Evolutionary conservation across 2,888 invertebrate species (phyloP).

Genomic region (Nomada ruficornis): DNA sequence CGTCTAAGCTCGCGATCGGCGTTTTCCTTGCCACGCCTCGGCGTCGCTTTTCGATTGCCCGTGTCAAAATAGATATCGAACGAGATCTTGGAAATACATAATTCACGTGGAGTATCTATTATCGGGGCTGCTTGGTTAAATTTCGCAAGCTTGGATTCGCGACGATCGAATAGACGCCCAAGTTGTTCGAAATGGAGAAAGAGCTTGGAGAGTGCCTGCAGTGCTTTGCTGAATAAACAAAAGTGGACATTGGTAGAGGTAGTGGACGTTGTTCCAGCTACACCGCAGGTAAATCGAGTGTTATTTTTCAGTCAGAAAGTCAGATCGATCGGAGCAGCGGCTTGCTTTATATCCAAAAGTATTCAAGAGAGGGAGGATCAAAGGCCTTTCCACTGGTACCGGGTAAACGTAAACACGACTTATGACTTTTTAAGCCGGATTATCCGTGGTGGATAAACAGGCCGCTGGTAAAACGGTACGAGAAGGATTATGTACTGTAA

Average conservation of each 20-base stretch:
- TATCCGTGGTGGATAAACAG: slow-evolving; percentile 72
- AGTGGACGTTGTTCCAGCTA: no score
- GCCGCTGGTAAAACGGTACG: neutral
- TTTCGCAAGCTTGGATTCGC: neutral
- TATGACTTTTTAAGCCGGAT: slow-evolving; percentile 77
- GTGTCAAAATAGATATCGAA: slow-evolving; percentile 71
- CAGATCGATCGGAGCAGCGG: slow-evolving; percentile 13
- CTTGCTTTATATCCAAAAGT: neutral
- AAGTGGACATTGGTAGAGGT: no score
- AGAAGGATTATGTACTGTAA: slow-evolving; percentile 40
- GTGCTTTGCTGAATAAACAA: no score
- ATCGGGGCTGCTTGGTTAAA: neutral
- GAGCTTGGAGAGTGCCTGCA: no score
- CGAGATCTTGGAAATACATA: neutral
- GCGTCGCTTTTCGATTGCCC: slow-evolving; percentile 53
- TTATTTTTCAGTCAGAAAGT: slow-evolving; percentile 25
- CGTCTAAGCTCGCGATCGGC: slow-evolving; percentile 55
- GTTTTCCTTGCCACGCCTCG: slow-evolving; percentile 66
- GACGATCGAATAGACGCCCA: no score
- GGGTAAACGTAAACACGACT: slow-evolving; percentile 64
- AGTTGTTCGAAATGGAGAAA: no score
- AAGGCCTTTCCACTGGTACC: slow-evolving; percentile 8
- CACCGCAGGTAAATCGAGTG: slow-evolving; percentile 13
- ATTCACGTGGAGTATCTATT: neutral
- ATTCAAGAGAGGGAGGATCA: neutral